These are phyloP conservation scores for Baronia brevicornis DNA, from an alignment of 2,888 invertebrate genomes.

Conservation along the genomic window DNA sequence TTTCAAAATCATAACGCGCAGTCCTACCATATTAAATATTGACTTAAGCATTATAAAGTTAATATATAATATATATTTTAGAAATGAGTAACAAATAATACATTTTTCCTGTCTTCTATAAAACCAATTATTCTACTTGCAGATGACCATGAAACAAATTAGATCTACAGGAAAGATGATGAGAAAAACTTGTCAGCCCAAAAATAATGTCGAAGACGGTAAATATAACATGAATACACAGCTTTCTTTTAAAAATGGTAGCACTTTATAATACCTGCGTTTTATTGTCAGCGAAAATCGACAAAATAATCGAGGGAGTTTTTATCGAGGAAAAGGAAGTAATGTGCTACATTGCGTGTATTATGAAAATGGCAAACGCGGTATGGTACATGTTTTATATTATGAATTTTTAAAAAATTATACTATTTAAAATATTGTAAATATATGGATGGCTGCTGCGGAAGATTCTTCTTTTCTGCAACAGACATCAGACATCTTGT, in stretches of 20 bases:
- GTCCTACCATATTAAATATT: too few relatives aligned
- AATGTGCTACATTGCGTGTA: conserved; percentile 66
- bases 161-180: conserved; percentile 77
- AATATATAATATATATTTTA: too few relatives aligned
- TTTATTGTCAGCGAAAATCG: conserved; percentile 48
- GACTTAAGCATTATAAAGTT: too few relatives aligned
- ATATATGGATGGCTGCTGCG: too few relatives aligned
- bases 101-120: neutral
- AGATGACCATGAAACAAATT: conserved; percentile 78
- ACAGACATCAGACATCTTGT: too few relatives aligned
- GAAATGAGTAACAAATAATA: neutral
- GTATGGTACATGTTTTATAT: conserved; percentile 31
- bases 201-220: conserved; percentile 76
- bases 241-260: conserved; percentile 14
- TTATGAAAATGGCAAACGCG: conserved; percentile 69
- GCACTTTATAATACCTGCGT: too few relatives aligned
- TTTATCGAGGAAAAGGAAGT: conserved; percentile 64
- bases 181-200: conserved; percentile 79
- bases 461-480: too few relatives aligned
- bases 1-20: too few relatives aligned
- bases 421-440: conserved; percentile 1
- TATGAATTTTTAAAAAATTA: neutral
- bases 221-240: conserved; percentile 22
- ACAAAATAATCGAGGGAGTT: conserved; percentile 47
- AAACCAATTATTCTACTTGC: conserved; percentile 20